Evolutionary conservation across 2,888 invertebrate species (phyloP), one percentile per base, ranked within the genome.

Genomic region (Diogma glabrata): DNA sequence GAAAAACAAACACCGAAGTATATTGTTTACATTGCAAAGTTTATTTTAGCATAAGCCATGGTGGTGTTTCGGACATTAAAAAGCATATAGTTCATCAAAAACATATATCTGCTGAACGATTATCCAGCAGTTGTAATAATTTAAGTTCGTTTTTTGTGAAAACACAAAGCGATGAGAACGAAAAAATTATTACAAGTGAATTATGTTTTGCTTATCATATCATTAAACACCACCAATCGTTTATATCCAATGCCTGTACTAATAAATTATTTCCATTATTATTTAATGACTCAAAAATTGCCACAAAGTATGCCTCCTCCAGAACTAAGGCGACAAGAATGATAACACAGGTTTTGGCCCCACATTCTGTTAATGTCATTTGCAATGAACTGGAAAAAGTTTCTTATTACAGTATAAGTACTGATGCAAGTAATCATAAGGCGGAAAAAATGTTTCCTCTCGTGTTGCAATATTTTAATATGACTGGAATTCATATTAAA

Each of bases 201-300:
- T 30, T 47, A 30, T 47, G 7, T 26, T 47, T 47, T 47, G 7
- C 30, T 19, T 30, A 47, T 20, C 28, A 47, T 14, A 19, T 28
- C 26, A 19, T 47, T 19, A 30, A 46, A 24, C 24, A 46, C 23
- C 46, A 23, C 22, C 46, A 46, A 26, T 46, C 46, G 10, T 46
- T 46, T 22, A 22, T 24, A 16, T 46, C 46, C 8, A 22, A 20
- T 8, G 12, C 10, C 6, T 46, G 23, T 26, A 22, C 23, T 24
- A 49, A 49, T 30, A 52, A 52, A 52, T 49, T 49, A 45, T 22
- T 49, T 49, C 30, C 49, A 40, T 30, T 30, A 50, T 46, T 52
- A 49, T 49, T 49, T 49, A 40, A 23, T 19, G 52, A 48, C 22
- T 48, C 48, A 28, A 48, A 26, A 48, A n/a, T 22, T 20, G 49